Base-by-base conservation (phyloP, 2,113 vertebrate species). In the Myiagra hebetior region DNA sequence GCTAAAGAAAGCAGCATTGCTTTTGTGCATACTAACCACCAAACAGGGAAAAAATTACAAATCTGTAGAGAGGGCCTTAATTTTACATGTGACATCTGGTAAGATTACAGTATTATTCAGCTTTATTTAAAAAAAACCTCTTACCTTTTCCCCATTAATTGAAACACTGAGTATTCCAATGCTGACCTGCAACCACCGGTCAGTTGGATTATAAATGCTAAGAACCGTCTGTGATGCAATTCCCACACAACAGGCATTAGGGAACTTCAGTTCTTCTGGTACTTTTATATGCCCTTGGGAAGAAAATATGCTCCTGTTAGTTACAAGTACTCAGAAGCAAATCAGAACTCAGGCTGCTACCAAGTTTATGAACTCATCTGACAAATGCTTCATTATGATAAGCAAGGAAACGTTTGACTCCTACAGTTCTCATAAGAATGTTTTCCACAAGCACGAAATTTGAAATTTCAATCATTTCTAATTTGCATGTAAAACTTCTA, bases 241-340 rank as follows among this genome's bases (percentile, higher is more conserved):
- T 79, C 99, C 99, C 12, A 99, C 98, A 52, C 99, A 99, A 97
- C 99, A 99, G n/a, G 98, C 95, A 49, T 98, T 98, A 89, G 99
- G 97, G 86, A 99, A 99, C 60, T 98, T 98, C 93, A 99, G 60
- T 53, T 99, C 99, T 92, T 99, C 99, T 10, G 99, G 99, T 13
- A 99, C 99, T 94, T 98, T 98, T 41, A 99, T 97, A 75, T 97
- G 98, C 5, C 96, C 99, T 99, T 92, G 49, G 42, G 28, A 83
- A 95, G 27, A 87, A 96, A 89, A 77, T 1, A 78, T 0, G 3
- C 13, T 64, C 13, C 44, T 52, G 11, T 93, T 60, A 87, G 50
- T 30, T 74, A 15, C 21, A 59, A 50, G 28, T 20, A 76, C 11
- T 31, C 75, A 68, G 24, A 65, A 77, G 16, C 11, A 92, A 88